A percentile compares a stretch with the other conserved stretches of the same genome.
phyloP scores from a whole-genome alignment of 2,888 invertebrate genomes.

The Agrotis exclamationis region DNA sequence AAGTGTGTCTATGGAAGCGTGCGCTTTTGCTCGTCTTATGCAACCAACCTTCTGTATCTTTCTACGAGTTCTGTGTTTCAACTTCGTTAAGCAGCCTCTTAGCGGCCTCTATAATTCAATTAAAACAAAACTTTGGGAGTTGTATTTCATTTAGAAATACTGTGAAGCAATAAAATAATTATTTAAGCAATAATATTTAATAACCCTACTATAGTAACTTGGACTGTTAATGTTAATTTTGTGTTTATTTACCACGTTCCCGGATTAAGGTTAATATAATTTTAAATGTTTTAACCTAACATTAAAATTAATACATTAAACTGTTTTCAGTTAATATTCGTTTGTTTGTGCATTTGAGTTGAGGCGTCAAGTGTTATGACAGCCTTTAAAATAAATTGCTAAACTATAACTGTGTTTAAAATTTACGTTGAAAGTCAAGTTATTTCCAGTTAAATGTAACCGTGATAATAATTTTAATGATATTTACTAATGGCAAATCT shows the following conservation, averaged over 20 bases:
- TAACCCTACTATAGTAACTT: background rate
- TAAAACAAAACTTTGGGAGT: slow-evolving; percentile 21
- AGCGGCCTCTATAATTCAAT: slow-evolving; percentile 39
- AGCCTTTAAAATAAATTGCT: background rate
- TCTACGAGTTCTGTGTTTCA: background rate
- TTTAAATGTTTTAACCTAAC: slow-evolving; percentile 1
- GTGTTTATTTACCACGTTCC: background rate
- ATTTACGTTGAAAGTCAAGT: background rate
- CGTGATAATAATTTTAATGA: too few relatives aligned
- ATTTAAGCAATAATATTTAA: slow-evolving; percentile 7
- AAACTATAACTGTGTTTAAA: background rate
- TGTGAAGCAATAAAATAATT: slow-evolving; percentile 28
- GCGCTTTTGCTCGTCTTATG: background rate
- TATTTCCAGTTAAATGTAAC: too few relatives aligned
- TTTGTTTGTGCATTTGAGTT: too few relatives aligned
- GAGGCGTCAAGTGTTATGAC: background rate
- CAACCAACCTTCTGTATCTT: background rate
- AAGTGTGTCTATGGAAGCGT: background rate
- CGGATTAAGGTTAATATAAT: background rate
- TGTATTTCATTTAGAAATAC: slow-evolving; percentile 24
- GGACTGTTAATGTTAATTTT: too few relatives aligned
- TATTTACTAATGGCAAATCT: too few relatives aligned
- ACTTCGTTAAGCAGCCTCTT: slow-evolving; percentile 10
- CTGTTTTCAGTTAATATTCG: background rate
- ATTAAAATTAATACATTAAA: background rate